Evolutionary conservation across 1,140 invertebrate genomes (phyloP).

Genomic region (Caenorhabditis tropicalis): DNA sequence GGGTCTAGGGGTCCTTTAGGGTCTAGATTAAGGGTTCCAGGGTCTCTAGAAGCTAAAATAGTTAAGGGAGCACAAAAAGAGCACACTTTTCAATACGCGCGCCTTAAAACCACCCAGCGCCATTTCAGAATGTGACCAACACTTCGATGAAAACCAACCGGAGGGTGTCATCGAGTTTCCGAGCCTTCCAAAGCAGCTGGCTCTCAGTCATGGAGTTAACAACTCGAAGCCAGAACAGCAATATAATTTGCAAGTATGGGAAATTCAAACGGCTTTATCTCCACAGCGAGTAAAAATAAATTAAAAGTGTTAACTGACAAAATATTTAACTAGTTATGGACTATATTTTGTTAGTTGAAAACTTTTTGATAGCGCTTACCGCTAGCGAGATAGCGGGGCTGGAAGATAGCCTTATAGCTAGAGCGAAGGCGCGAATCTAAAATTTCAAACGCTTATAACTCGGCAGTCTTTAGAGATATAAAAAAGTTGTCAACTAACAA

Average conservation of each 20-base stretch:
- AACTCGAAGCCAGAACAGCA: slow-evolving; percentile 37
- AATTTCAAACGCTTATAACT: too few relatives aligned
- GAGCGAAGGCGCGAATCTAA: too few relatives aligned
- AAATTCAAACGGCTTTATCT: background rate
- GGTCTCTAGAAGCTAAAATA: background rate
- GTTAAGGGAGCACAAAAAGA: background rate
- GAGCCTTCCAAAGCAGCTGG: slow-evolving; percentile 58
- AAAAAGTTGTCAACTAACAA: too few relatives aligned
- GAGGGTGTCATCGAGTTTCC: slow-evolving; percentile 67
- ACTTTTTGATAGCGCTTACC: too few relatives aligned
- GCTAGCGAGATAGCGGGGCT: too few relatives aligned
- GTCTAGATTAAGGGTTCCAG: background rate
- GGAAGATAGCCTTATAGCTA: too few relatives aligned
- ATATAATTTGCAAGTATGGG: slow-evolving; percentile 31
- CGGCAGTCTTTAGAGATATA: too few relatives aligned
- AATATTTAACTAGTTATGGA: too few relatives aligned
- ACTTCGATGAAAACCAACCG: slow-evolving; percentile 63
- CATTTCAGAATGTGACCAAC: slow-evolving; percentile 67
- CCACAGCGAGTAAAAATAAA: background rate
- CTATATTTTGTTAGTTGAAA: too few relatives aligned
- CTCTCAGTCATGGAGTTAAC: slow-evolving; percentile 7
- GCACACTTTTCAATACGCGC: background rate
- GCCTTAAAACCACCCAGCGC: background rate
- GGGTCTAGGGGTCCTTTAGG: background rate
- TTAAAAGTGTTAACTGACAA: too few relatives aligned